Base-by-base conservation (phyloP, 2,797 vertebrate genomes). In the Phyllotis vaccarum region DNA sequence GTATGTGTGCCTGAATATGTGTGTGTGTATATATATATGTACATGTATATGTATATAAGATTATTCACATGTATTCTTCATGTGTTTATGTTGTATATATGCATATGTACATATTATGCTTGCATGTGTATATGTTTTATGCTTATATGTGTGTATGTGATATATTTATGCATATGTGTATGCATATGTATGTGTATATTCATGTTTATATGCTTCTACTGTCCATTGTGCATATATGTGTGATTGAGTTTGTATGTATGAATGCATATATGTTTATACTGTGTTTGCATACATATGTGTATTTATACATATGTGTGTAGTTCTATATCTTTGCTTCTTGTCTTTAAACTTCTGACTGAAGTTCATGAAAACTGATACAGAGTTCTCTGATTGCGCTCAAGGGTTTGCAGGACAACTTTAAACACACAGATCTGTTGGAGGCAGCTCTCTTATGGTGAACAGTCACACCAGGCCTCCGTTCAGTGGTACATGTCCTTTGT, bases 221-320 rank as follows among this genome's bases (percentile, higher is more conserved):
- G 21, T 54, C 3, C 70, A 70, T 37, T 52, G 6, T 37, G 21
- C 21, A 11, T 70, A 17, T 86, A 37, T 58, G 27, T 85, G 22
- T 40, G 3, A 40, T 9, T 86, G 11, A 52, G 34, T 58, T 17
- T 78, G 1, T 80, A 2, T 66, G 16, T 46, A 17, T 79, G 2
- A 19, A 8, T 64, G 10, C 27, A 13, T 31, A 66, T 68, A 12
- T 72, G 12, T 54, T 43, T 75, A 40, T 43, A 16, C 9, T 34
- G 34, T 87, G 27, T 46, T 13, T 75, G 49, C 37, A 21, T 40
- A 9, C 14, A 72, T 72, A 56, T 86, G n/a, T 40, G 31, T 9
- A 0, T 5, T 0, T 58, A 3, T 52, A 7, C 46, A 74, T 4
- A 0, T 54, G 0, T 9, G 14, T 60, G 29, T 54, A 0, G 37